These are phyloP conservation scores for Pontoporia blainvillei DNA, from an alignment of 2,113 vertebrate species.

Conservation along the genomic window DNA sequence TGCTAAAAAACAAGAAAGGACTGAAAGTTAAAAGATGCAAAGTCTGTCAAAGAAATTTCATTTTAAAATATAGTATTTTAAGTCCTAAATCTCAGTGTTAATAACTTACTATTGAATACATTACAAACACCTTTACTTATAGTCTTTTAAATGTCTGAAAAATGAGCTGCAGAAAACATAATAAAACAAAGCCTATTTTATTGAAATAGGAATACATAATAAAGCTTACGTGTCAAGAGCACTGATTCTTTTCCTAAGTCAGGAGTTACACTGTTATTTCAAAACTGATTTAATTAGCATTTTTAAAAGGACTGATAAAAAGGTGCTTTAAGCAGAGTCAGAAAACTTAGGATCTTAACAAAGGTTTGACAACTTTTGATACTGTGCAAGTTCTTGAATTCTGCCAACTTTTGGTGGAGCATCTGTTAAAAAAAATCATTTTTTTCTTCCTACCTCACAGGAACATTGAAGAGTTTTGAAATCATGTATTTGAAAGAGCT, in stretches of 20 bases:
- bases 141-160: conserved; percentile 23
- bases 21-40: conserved; percentile 41
- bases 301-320: background rate
- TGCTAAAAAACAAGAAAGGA: conserved; percentile 81
- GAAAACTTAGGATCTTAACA: conserved; percentile 14
- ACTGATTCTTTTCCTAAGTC: background rate
- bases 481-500: conserved; percentile 49
- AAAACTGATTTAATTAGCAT: background rate
- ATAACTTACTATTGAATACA: background rate
- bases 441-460: conserved; percentile 53
- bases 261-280: background rate
- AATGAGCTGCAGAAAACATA: background rate
- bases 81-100: conserved; percentile 15
- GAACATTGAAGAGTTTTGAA: conserved; percentile 51
- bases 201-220: background rate
- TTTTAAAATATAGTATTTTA: background rate
- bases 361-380: background rate
- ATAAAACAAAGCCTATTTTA: conserved; percentile 18
- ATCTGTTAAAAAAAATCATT: background rate
- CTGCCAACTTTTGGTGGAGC: background rate
- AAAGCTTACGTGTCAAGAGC: background rate
- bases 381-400: background rate
- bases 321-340: background rate
- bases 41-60: background rate
- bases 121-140: background rate